A percentile compares a stretch with the other conserved stretches of the same genome.
These are phyloP conservation scores for Phycodurus eques DNA, from an alignment of 2,113 vertebrate species.

Conservation along the genomic window DNA sequence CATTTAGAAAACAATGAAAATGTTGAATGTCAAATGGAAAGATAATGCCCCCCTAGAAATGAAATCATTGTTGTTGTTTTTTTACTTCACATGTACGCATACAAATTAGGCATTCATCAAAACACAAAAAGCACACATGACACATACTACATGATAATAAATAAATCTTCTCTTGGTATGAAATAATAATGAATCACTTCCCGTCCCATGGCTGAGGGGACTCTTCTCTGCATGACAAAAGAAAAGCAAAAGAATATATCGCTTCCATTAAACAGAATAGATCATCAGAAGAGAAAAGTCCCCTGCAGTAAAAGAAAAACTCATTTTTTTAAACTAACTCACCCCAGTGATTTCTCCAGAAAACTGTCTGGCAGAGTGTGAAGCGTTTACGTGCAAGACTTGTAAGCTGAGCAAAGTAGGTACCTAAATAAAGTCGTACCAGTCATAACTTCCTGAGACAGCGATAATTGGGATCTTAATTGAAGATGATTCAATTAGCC, in stretches of 20 bases:
- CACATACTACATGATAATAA: conserved; percentile 38
- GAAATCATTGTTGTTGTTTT: conserved; percentile 41
- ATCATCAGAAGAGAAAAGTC: background rate
- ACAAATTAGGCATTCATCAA: conserved; percentile 41
- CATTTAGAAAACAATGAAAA: conserved; percentile 58
- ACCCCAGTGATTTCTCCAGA: background rate
- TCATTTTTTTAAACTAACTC: conserved; percentile 3
- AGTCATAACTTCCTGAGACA: background rate
- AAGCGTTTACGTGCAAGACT: background rate
- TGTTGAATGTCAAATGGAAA: conserved; percentile 46
- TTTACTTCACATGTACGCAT: conserved; percentile 41
- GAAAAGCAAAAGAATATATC: conserved; percentile 17
- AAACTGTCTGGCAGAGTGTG: background rate
- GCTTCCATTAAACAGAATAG: conserved; percentile 6
- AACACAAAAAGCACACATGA: conserved; percentile 16
- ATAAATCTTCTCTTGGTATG: conserved; percentile 47
- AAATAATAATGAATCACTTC: conserved; percentile 39
- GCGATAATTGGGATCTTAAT: conserved; percentile 6
- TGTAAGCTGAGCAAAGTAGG: background rate
- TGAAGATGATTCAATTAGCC: conserved; percentile 2
- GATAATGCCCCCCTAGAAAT: conserved; percentile 51
- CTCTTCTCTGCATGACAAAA: conserved; percentile 10
- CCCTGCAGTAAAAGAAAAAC: conserved; percentile 1
- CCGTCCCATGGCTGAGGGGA: conserved; percentile 22
- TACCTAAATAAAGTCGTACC: background rate